Conservation (phyloP, 2,888 invertebrate genomes). For the Smittia sp. region DNA sequence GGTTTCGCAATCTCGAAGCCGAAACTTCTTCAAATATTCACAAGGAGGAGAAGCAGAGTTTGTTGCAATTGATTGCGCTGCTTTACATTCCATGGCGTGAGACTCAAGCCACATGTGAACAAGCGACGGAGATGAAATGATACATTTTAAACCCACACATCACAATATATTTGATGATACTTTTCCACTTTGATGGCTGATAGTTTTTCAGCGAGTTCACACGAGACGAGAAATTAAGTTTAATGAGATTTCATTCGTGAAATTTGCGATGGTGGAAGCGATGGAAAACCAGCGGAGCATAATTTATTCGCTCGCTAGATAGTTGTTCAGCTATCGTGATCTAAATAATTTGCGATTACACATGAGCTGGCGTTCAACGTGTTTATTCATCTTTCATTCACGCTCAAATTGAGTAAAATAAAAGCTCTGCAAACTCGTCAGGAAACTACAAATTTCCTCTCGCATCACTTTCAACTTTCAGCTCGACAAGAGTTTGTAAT, state of each 20-base stretch:
- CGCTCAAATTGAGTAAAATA: too few relatives aligned
- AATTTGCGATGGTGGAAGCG: conserved; percentile 21
- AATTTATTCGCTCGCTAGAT: conserved; percentile 22
- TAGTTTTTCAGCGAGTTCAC: conserved; percentile 27
- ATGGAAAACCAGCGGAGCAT: conserved; percentile 39
- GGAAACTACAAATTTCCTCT: not conserved
- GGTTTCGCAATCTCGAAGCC: not conserved
- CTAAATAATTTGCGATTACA: conserved; percentile 37
- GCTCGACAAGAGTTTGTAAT: conserved; percentile 38
- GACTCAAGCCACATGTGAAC: conserved; percentile 33
- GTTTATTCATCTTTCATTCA: not conserved
- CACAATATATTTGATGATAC: conserved; percentile 34
- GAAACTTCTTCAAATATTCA: too few relatives aligned
- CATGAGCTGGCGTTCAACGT: not conserved
- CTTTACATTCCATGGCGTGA: conserved; percentile 18
- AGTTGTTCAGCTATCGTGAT: conserved; percentile 22
- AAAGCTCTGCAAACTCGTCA: not conserved
- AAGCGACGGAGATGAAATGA: conserved; percentile 16
- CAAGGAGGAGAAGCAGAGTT: not conserved
- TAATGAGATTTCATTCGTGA: conserved; percentile 36
- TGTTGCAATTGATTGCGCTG: not conserved
- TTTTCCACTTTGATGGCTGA: conserved; percentile 36
- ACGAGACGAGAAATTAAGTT: conserved; percentile 32
- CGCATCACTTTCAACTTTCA: conserved; percentile 25
- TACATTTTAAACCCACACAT: conserved; percentile 24